Evolutionary conservation across 2,797 vertebrate genomes (phyloP), one percentile per base, ranked within the genome.

Genomic region (Peromyscus melanophrys): DNA sequence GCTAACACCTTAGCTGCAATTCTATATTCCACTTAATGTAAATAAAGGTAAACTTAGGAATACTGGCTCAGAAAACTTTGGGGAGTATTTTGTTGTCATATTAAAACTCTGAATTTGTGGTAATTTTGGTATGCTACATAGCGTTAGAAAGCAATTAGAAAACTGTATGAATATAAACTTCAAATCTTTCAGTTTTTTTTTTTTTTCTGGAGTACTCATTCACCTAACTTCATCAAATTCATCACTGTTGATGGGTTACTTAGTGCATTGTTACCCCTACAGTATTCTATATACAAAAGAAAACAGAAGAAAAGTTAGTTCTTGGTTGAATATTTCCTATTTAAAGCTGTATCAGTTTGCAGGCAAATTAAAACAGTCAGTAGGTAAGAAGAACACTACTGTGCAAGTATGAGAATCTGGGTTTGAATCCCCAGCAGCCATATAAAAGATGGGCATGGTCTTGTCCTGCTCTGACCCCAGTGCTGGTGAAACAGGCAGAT

Each of bases 171-270:
- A 63, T 65, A n/a, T 65, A 46, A 93, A 37, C 34, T 21, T 75
- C 4, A 59, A n/a, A 14, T 67, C 7, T 46, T 88, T 90, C 25
- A 14, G 1, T 89, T 17, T 92, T n/a, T 34, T 76, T 78, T 52
- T 40, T 89, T 17, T 92, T n/a, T 29, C 80, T 78, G 4, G 6
- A 90, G 25, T 71, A 65, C 12, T 13, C 61, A 63, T 27, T 87
- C 34, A 65, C 7, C 43, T 40, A 90, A 95, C 96, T 46, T 76
- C 55, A 86, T 59, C 5, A 94, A 65, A 77, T 95, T 77, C 23
- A 73, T 31, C 94, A 73, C 2, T 77, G n/a, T 40, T 84, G 12
- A 76, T 65, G 78, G 31, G 0, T 95, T 88, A 31, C 3, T 92
- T 78, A 90, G 8, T 59, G 1, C 4, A 34, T 65, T 80, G 13